Evolutionary conservation across 2,113 vertebrate species (phyloP), one percentile per base, ranked within the genome.

Genomic region (Sebastes fasciatus): DNA sequence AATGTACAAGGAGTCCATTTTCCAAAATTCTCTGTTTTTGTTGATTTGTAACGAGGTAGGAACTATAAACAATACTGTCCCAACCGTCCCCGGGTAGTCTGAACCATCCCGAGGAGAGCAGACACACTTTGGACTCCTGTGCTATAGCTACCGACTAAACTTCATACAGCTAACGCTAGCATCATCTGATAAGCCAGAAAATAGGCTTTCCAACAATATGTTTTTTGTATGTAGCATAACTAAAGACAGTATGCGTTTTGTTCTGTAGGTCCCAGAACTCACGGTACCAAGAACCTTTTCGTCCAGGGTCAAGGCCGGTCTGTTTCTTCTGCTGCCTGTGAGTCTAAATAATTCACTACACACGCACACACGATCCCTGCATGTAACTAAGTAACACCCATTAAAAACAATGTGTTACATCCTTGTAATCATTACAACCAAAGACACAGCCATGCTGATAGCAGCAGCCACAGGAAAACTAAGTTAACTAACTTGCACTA

Each of bases 321-420:
- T 5, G 14, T 17, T 40, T 2, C 80, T 61, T 0, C 69, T 51
- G 4, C 45, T 62, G 14, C 13, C 14, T 64, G 88, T 89, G 40
- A 80, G 83, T 82, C n/a, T 45, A 19, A 77, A 61, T 60, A 61
- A 19, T 17, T 26, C 21, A 73, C 65, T 68, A n/a, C 13, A 14
- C 46, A 34, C 17, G 12, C 12, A 62, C 61, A 23, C 23, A 69
- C 42, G 45, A 17, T 8, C 2, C 43, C 12, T 17, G n/a, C 40
- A 45, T 9, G 12, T 21, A 8, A 43, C 4, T 4, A 26, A 26
- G 43, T 12, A 19, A 49, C 45, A 64, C n/a, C 1, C 12, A 14
- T 45, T 64, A 43, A 42, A 10, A 10, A 34, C 34, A 42, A 34
- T 5, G 10, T 34, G 23, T 49, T 9, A 14, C 23, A 74, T 4